Evolutionary conservation across 2,888 invertebrate genomes (phyloP).

Genomic region (Lottia gigantea): DNA sequence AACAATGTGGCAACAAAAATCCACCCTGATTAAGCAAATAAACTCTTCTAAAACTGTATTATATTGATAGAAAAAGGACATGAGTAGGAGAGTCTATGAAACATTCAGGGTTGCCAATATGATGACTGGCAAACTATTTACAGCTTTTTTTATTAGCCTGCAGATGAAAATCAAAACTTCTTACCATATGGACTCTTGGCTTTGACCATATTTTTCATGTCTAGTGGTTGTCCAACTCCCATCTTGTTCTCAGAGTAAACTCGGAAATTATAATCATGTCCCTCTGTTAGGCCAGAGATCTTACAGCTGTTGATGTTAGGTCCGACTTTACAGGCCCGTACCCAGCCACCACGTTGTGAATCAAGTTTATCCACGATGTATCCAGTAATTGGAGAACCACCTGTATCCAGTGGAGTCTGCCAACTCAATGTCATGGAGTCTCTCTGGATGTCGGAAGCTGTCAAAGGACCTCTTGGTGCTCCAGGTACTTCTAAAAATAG

Average conservation of each 20-base stretch:
- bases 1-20: no score
- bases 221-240: slow-evolving; percentile 73
- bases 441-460: slow-evolving; percentile 42
- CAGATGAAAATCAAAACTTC: slow-evolving; percentile 64
- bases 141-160: not conserved
- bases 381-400: slow-evolving; percentile 62
- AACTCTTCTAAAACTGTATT: no score
- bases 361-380: slow-evolving; percentile 62
- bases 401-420: slow-evolving; percentile 63
- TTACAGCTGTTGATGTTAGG: slow-evolving; percentile 35
- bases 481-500: slow-evolving; percentile 54
- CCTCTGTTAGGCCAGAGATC: slow-evolving; percentile 45
- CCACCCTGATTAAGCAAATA: no score
- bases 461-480: slow-evolving; percentile 53
- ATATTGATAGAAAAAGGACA: no score
- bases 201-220: slow-evolving; percentile 78
- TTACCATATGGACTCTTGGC: slow-evolving; percentile 74
- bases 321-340: slow-evolving; percentile 46
- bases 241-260: slow-evolving; percentile 67
- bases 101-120: no score
- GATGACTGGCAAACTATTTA: not conserved
- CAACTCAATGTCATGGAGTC: slow-evolving; percentile 62
- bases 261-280: slow-evolving; percentile 62
- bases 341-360: slow-evolving; percentile 56
- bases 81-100: no score